phyloP scores from a whole-genome alignment of 2,113 vertebrate species.

The Bufo bufo region DNA sequence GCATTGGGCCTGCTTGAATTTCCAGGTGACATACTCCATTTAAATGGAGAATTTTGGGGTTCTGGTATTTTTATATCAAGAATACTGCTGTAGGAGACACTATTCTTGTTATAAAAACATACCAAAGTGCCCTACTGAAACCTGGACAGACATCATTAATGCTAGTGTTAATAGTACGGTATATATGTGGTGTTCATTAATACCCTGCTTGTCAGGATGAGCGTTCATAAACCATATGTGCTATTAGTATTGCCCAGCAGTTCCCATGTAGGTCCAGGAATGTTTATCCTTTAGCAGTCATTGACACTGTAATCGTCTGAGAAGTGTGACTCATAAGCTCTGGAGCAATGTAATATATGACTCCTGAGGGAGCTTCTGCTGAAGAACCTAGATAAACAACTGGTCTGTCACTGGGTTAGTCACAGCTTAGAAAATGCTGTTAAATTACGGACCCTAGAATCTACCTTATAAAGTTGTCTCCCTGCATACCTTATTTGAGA shows the following conservation, averaged over 20 bases:
- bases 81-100: not conserved
- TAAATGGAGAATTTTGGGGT: not conserved
- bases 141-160: not conserved
- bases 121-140: not conserved
- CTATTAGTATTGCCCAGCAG: slow-evolving; percentile 4
- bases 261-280: slow-evolving; percentile 5
- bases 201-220: not conserved
- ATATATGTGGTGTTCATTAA: not conserved
- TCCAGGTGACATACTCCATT: no score
- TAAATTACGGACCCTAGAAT: not conserved
- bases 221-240: not conserved
- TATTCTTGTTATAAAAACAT: not conserved
- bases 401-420: slow-evolving; percentile 16
- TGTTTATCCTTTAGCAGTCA: slow-evolving; percentile 30
- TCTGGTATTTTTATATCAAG: not conserved
- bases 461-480: not conserved
- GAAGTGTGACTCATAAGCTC: slow-evolving; percentile 14
- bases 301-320: slow-evolving; percentile 25
- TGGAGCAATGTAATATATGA: slow-evolving; percentile 32
- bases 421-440: not conserved
- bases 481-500: no score
- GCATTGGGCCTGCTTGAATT: no score
- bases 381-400: slow-evolving; percentile 29
- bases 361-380: slow-evolving; percentile 9
- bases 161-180: no score